A percentile compares a stretch with the other conserved stretches of the same genome.
phyloP scores from a whole-genome alignment of 2,113 vertebrate genomes.

The Channa argus region DNA sequence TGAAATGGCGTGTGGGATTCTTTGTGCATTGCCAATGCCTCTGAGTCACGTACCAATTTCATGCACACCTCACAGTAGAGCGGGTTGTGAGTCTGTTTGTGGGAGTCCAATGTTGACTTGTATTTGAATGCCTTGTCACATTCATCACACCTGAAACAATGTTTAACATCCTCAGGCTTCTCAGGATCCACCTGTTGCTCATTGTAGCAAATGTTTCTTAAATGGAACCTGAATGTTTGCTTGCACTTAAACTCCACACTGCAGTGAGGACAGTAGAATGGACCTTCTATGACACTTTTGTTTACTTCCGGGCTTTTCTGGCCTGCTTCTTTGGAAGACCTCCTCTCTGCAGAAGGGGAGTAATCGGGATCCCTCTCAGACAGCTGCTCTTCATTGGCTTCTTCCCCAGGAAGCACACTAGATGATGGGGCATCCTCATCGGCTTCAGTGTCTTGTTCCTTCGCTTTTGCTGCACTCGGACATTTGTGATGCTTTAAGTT shows the following conservation, averaged over 20 bases:
- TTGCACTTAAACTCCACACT: constrained; percentile 77
- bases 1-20: constrained; percentile 79
- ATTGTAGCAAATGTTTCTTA: constrained; percentile 77
- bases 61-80: constrained; percentile 80
- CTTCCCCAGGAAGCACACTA: constrained; percentile 14
- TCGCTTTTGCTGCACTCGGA: constrained; percentile 20
- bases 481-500: constrained; percentile 76
- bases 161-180: constrained; percentile 61
- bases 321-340: constrained; percentile 19
- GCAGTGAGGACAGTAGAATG: constrained; percentile 78
- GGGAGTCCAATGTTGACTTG: constrained; percentile 75
- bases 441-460: constrained; percentile 6
- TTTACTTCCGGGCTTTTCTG: constrained; percentile 50
- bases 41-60: constrained; percentile 74
- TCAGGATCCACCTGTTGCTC: constrained; percentile 79
- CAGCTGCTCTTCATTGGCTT: constrained; percentile 8
- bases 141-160: constrained; percentile 72
- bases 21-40: constrained; percentile 74
- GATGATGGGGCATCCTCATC: constrained; percentile 45
- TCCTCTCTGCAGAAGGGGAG: constrained; percentile 7
- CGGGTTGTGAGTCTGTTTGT: constrained; percentile 79
- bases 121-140: constrained; percentile 77
- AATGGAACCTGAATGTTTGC: constrained; percentile 74
- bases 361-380: constrained; percentile 41
- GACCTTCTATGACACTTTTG: constrained; percentile 56